Percentiles rank a stretch among this genome's conserved stretches.
Conservation (phyloP, 2,113 vertebrate species). For the Neogale vison region DNA sequence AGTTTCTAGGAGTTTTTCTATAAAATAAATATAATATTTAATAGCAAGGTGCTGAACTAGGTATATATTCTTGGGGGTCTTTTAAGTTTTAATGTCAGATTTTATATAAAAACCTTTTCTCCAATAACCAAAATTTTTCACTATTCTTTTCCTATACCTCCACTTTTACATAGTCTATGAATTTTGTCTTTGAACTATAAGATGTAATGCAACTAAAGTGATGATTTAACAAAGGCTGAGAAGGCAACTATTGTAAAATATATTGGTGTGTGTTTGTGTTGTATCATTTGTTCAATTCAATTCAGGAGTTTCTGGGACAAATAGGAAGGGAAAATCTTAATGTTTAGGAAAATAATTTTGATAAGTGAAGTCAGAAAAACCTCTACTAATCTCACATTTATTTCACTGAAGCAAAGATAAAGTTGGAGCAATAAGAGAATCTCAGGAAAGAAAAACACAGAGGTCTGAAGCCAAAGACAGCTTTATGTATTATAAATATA, state of each 20-base stretch:
- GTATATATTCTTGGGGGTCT: not conserved
- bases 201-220: not conserved
- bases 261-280: not conserved
- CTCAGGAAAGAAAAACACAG: not conserved
- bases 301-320: not conserved
- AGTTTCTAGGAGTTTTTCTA: not conserved
- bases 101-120: not conserved
- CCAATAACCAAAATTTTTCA: not conserved
- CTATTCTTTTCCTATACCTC: not conserved
- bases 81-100: not conserved
- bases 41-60: not conserved
- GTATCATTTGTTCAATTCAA: not conserved
- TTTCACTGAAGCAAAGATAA: not conserved
- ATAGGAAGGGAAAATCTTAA: not conserved
- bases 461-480: not conserved
- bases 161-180: not conserved
- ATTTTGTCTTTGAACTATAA: slow-evolving; percentile 1
- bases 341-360: not conserved
- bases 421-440: not conserved
- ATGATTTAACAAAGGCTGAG: not conserved
- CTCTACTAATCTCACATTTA: not conserved
- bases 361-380: not conserved
- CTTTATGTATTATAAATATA: not conserved
- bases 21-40: not conserved
- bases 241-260: not conserved